Evolutionary conservation across 2,888 invertebrate species (phyloP).

Genomic region (Micropterix aruncella): DNA sequence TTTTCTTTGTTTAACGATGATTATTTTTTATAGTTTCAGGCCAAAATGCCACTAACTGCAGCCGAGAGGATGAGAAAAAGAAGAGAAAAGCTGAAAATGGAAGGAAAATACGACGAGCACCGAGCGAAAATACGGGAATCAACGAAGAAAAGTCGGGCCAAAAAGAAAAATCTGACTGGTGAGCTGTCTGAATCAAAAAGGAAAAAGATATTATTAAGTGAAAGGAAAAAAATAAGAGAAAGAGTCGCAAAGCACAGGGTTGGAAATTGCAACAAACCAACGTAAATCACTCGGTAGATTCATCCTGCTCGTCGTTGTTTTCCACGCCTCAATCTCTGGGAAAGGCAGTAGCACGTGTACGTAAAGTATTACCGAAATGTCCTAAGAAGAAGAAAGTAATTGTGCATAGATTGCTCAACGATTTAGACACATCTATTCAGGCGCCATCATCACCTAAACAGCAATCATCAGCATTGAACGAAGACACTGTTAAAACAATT

Average conservation of each 20-base stretch:
- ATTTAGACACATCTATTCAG: not conserved
- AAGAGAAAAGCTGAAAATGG: conserved; percentile 1
- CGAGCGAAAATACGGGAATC: not conserved
- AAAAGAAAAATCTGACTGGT: too few relatives aligned
- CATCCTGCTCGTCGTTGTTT: too few relatives aligned
- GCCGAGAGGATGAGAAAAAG: conserved; percentile 3
- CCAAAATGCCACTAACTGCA: conserved; percentile 2
- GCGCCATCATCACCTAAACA: not conserved
- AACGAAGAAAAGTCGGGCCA: not conserved
- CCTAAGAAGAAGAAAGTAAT: not conserved
- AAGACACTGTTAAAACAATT: not conserved
- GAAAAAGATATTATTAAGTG: too few relatives aligned
- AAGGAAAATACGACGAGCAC: conserved; percentile 1
- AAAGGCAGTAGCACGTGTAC: conserved; percentile 2
- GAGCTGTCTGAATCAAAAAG: too few relatives aligned
- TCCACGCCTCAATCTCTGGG: too few relatives aligned
- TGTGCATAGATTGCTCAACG: not conserved
- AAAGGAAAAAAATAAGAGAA: too few relatives aligned
- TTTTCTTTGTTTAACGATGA: too few relatives aligned
- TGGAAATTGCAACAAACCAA: too few relatives aligned
- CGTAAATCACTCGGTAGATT: too few relatives aligned
- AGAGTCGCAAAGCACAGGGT: too few relatives aligned
- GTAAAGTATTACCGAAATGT: too few relatives aligned
- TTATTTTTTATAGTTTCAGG: too few relatives aligned
- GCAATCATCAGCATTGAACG: conserved; percentile 1